phyloP scores from a whole-genome alignment of 2,113 vertebrate genomes.

The Myotis yumanensis region DNA sequence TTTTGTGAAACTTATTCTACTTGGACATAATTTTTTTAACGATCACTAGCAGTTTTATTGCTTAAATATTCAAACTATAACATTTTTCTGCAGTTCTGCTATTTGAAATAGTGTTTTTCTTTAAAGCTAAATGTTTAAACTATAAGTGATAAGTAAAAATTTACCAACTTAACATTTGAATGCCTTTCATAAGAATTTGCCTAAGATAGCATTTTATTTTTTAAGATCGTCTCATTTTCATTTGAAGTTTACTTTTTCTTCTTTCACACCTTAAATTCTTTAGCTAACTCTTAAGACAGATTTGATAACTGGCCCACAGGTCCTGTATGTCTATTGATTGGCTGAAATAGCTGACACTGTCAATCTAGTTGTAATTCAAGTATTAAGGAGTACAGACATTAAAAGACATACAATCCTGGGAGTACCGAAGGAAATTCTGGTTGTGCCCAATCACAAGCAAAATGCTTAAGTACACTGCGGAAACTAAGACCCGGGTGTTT shows the following conservation, averaged over 20 bases:
- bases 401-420: background rate
- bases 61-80: slow-evolving; percentile 14
- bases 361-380: slow-evolving; percentile 33
- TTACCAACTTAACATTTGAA: background rate
- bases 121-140: background rate
- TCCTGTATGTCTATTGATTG: background rate
- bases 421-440: background rate
- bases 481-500: background rate
- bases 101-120: slow-evolving; percentile 17
- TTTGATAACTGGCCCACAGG: background rate
- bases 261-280: slow-evolving; percentile 28
- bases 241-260: slow-evolving; percentile 40
- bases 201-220: slow-evolving; percentile 1
- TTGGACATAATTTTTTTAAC: background rate
- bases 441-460: background rate
- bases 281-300: slow-evolving; percentile 40
- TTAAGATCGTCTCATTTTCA: background rate
- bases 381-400: background rate
- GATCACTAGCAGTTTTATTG: background rate
- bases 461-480: background rate
- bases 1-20: background rate
- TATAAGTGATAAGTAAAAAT: slow-evolving; percentile 25
- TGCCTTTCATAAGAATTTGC: slow-evolving; percentile 29
- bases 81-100: background rate
- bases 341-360: background rate